Evolutionary conservation across 2,888 invertebrate species (phyloP), one percentile per base, ranked within the genome.

Genomic region (Dichetophora obliterata): DNA sequence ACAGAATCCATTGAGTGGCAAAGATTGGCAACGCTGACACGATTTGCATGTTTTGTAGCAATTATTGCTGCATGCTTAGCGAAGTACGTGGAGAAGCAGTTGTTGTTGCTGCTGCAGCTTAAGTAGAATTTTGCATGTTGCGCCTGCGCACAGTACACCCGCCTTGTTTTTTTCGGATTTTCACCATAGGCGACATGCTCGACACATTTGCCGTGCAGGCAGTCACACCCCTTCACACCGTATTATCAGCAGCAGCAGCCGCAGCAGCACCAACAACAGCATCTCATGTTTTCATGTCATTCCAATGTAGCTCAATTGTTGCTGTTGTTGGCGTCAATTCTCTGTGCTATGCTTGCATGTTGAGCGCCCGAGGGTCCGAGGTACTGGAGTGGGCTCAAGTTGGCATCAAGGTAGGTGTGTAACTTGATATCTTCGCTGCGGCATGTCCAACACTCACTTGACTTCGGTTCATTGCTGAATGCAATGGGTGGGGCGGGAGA

Each of bases 21-120:
- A 59, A 43, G 59, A 31, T 24, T 65, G 74, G 54, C 66, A 74
- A 52, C 54, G 50, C 74, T 27, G 52, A 65, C 74, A 74, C 74
- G 74, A 74, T 74, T 74, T 74, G 74, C 74, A 74, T 74, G 74
- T 74, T 74, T 54, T 52, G 66, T 37, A 11, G 74, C 74, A 74
- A 74, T 74, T 74, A 74, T 66, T 37, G 74, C 65, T 54, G 65
- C 63, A 63, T 61, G 8, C 22, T 65, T 37, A n/a, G 65, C 19
- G 65, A 9, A 9, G 65, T 22, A 43, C 37, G 19, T 19, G 22
- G 19, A 22, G 9, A 11, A 19, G 65, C 22, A 27, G 37, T 37
- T 63, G 34, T 14, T n/a, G 63, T 31, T 31, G 34, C 8, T 9
- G 31, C 27, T 31, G 27, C 63, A n/a, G 63, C 63, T 63, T 63